phyloP scores from a whole-genome alignment of 2,113 vertebrate genomes.

The Struthidea cinerea region DNA sequence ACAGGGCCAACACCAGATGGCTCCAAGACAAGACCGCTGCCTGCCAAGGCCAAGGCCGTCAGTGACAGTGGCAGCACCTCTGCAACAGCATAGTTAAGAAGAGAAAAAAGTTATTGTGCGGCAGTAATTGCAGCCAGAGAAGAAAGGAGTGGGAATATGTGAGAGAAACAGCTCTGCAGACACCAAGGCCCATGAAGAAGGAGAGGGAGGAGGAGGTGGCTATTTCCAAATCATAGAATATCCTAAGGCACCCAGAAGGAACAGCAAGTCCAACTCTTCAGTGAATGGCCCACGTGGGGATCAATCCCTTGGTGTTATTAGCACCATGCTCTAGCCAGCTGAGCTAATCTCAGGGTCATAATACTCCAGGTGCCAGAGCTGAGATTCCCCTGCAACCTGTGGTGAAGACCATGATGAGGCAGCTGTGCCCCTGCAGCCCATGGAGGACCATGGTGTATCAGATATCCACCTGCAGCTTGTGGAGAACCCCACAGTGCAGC shows the following conservation, averaged over 20 bases:
- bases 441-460: not conserved
- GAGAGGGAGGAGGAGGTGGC: not conserved
- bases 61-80: not conserved
- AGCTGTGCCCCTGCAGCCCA: not conserved
- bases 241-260: not conserved
- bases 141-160: not conserved
- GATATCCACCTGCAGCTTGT: not conserved
- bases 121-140: not conserved
- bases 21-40: rapidly evolving
- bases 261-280: not conserved
- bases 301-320: not conserved
- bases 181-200: not conserved
- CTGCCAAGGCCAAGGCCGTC: not conserved
- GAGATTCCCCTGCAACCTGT: not conserved
- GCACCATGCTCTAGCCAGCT: not conserved
- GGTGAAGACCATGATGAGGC: not conserved
- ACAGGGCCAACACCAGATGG: not conserved
- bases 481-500: not conserved
- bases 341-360: not conserved
- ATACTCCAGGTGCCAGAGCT: not conserved
- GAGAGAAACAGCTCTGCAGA: not conserved
- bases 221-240: not conserved
- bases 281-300: not conserved
- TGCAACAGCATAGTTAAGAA: not conserved
- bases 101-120: not conserved